Evolutionary conservation across 2,113 vertebrate genomes (phyloP), one percentile per base, ranked within the genome.

Genomic region (Neodon shergylaensis): DNA sequence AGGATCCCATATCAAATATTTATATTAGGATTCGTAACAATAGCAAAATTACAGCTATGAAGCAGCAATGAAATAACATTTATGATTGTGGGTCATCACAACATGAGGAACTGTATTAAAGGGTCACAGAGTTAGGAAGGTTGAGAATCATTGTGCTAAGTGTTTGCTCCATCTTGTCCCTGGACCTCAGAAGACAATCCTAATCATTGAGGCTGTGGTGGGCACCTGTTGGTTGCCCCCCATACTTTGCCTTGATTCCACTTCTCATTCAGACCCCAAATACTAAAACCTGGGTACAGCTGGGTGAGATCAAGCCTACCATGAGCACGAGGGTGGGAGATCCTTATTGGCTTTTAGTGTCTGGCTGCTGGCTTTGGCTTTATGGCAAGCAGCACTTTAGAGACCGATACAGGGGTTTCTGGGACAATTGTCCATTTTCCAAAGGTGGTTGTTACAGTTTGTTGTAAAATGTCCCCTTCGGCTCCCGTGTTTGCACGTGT

Each of bases 231-330:
- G 28, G 13, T 85, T 79, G 17, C 33, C 66, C 39, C 14, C 16
- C 31, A 58, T 19, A 7, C 36, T 36, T 42, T 33, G 13, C 8
- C 19, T 77, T 47, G 49, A 24, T 2, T 39, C 7, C 8, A 17
- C 22, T 90, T 92, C 4, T 17, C 76, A 8, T 0, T 63, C 28
- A 33, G 39, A 81, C 58, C 7, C 31, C 65, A 78, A 5, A n/a
- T 83, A 91, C 91, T 54, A 93, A 79, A 83, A 97, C 26, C 28
- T 36, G 16, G 68, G 1, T 73, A 58, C 54, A 54, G 82, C 78
- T 10, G 24, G 6, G 28, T 49, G 19, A 86, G 47, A 79, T 39
- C 54, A 65, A 90, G 4, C 42, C 22, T 17, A 58, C 7, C 1
- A 1, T 58, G 76, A 77, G 19, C 24, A 79, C 49, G 88, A 86